Base-by-base conservation (phyloP, 2,797 vertebrate genomes). In the Coracias cyanogaster region DNA sequence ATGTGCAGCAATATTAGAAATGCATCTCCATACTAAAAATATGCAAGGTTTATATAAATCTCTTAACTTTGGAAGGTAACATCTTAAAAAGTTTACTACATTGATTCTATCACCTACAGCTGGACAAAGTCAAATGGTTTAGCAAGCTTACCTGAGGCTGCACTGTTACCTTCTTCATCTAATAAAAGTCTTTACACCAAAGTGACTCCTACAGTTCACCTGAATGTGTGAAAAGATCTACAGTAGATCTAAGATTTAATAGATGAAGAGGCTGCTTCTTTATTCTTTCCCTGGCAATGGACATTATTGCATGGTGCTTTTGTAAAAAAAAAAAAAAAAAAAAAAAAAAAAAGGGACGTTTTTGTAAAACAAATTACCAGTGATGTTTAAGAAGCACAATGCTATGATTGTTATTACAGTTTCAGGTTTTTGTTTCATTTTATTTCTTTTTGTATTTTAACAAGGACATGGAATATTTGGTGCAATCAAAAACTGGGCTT, bases 31-130 rank as follows among this genome's bases (percentile, higher is more conserved):
- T 73, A 49, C 67, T 95, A 76, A 90, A 82, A 89, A 52, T 60
- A 90, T 26, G 41, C 72, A 89, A 92, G 88, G 73, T 80, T 96
- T 81, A 88, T 66, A 49, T 57, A 94, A 92, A 94, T 86, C 51
- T 91, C 66, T 69, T 78, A 51, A 69, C 49, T 86, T 69, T 84
- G 26, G 54, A 79, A 95, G 82, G 51, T 82, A 82, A 71, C 89
- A 71, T 78, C 52, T 94, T 79, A 65, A 70, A 5, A 86, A 86
- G 54, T 20, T 43, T 16, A 48, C 26, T 80, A 29, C 24, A 52
- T 81, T 60, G 62, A 81, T 29, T 43, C 21, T 78, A 33, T 57
- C 39, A 28, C 16, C 65, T 94, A n/a, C 76, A 48, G 37, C 29
- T 43, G 55, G 33, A 84, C 72, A 55, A 60, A 91, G 52, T 51